Percentiles rank a stretch among this genome's conserved stretches.
These are phyloP conservation scores for Tenthredo livida DNA, from an alignment of 2,888 invertebrate species.

Conservation along the genomic window DNA sequence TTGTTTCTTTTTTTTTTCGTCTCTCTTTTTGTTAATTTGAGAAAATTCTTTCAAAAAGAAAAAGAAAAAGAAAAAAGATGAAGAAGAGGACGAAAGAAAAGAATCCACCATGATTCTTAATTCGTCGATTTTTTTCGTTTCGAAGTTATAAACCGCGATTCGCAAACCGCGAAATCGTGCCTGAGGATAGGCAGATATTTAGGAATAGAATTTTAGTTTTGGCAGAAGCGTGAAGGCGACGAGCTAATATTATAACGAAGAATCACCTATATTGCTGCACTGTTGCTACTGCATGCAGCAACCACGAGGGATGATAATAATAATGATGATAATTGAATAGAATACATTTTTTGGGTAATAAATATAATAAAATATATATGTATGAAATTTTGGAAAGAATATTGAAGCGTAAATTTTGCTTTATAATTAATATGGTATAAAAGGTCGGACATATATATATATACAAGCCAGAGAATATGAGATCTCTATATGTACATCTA, in stretches of 20 bases:
- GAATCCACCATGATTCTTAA: not conserved
- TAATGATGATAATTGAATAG: too few relatives aligned
- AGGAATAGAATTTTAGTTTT: not conserved
- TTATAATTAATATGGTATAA: not conserved
- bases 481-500: not conserved
- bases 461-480: not conserved
- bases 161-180: too few relatives aligned
- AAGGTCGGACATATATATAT: not conserved
- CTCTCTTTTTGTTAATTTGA: not conserved
- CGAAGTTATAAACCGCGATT: too few relatives aligned
- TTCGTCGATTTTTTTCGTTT: too few relatives aligned
- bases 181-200: too few relatives aligned
- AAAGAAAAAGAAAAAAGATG: too few relatives aligned
- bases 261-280: not conserved
- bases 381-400: too few relatives aligned
- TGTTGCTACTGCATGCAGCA: not conserved
- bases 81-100: not conserved
- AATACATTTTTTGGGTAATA: too few relatives aligned
- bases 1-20: not conserved
- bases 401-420: too few relatives aligned
- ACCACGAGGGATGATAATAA: not conserved
- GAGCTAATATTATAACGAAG: conserved; percentile 3
- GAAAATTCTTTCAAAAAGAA: too few relatives aligned
- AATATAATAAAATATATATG: too few relatives aligned
- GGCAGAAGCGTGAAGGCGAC: not conserved